Percentiles rank a stretch among this genome's conserved stretches.
Evolutionary conservation across 2,113 vertebrate species (phyloP).

Genomic region (Diphyllodes magnificus): DNA sequence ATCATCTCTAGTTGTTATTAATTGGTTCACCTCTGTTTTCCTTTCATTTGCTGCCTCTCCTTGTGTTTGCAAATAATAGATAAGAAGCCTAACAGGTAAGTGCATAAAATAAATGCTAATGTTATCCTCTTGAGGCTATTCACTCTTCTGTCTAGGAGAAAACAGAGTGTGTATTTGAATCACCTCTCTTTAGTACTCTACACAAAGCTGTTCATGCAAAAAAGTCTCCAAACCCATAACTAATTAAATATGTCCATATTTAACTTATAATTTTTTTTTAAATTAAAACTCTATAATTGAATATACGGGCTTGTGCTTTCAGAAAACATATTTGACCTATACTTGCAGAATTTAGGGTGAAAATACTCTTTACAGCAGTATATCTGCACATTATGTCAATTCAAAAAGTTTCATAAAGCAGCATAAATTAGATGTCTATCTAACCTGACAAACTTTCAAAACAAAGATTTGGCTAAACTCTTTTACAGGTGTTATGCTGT

Average conservation of each 20-base stretch:
- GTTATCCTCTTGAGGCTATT: neutral
- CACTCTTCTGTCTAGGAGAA: neutral
- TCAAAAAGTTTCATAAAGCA: neutral
- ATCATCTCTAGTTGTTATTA: neutral
- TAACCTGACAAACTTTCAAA: neutral
- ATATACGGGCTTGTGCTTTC: neutral
- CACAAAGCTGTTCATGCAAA: neutral
- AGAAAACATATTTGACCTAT: neutral
- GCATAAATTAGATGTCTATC: neutral
- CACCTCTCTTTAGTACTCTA: neutral
- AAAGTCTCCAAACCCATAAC: neutral
- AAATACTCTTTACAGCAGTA: neutral
- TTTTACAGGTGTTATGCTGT: no score
- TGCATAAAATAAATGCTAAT: neutral
- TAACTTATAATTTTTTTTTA: accelerated
- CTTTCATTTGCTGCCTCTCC: neutral
- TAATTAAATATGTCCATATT: neutral
- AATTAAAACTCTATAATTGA: neutral
- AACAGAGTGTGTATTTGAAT: neutral
- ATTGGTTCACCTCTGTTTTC: neutral
- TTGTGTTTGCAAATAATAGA: neutral
- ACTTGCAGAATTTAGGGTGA: neutral
- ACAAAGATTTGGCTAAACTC: neutral
- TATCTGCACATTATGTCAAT: neutral
- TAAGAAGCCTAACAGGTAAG: neutral